Base-by-base conservation (phyloP, 2,797 vertebrate genomes). In the Tokudaia tokunoshimensis region DNA sequence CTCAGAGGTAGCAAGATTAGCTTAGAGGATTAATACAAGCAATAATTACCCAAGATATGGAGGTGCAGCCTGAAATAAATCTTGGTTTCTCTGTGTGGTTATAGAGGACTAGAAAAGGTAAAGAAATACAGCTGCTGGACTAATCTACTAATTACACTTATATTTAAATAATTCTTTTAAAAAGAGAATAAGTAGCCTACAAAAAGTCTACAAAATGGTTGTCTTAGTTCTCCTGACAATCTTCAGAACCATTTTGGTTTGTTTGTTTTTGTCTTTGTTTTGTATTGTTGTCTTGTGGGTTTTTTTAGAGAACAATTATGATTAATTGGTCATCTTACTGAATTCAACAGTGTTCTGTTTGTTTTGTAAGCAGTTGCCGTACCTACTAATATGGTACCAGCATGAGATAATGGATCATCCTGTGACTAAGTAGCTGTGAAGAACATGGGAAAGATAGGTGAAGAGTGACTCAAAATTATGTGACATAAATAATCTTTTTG, bases 401-500 rank as follows among this genome's bases (percentile, higher is more conserved):
- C 70, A 91, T 81, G 26, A 97, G 41, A 17, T 82, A 94, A 91
- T 76, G 24, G 61, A 13, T 65, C 72, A 15, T 26, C 81, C 4
- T 93, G 7, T 61, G 11, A 96, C 15, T 72, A 80, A 90, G 44
- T 88, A 22, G 0, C 20, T 70, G n/a, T 63, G 26, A 65, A 89
- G 29, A 78, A 17, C 26, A 59, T 72, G 17, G 52, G 11, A 75
- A 55, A 86, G 1, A 70, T 11, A 87, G 22, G 0, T 4, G 41
- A 26, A 34, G 72, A 88, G 12, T 59, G n/a, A 47, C 92, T 83
- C 55, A 70, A 96, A 96, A 91, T 52, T 88, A 52, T 82, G 17
- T 84, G 80, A 78, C 75, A 95, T 17, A 31, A 93, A 90, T 90
- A 85, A 94, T 70, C 80, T 67, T 90, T 41, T 55, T 82, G 76